Evolutionary conservation across 2,113 vertebrate species (phyloP), one percentile per base, ranked within the genome.

Genomic region (Nothocercus nigrocapillus): DNA sequence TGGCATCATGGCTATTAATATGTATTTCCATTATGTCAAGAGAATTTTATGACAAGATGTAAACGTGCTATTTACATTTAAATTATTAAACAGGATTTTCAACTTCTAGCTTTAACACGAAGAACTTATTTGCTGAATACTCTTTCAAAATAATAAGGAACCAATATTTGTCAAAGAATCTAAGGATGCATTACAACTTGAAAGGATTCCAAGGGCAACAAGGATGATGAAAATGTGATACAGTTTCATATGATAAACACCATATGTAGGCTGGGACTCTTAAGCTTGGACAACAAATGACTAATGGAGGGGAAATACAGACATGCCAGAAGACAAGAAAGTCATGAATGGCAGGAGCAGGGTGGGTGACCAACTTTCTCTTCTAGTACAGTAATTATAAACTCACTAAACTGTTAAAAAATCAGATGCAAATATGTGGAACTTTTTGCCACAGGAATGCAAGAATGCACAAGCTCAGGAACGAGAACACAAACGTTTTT

Each of bases 1-100:
- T 96, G 97, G 97, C 95, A 94, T 93, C 88, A 96, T 88, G 90
- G 51, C 40, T 91, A 95, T 53, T 89, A 53, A 47, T 36, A 5
- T 69, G 4, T 76, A 47, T 76, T 92, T 77, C 82, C 78, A 4
- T 89, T 80, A 94, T 89, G 62, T 62, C 38, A 82, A 66, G 27
- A 66, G n/a, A 75, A 76, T 86, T 93, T 81, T 67, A 75, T n/a
- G 38, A 58, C 27, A 67, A 63, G 64, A 80, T 38, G 38, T 32
- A 72, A 54, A 74, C 45, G 34, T 77, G 42, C 45, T 92, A 22
- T 42, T 85, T 95, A 78, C 22, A 51, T 76, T 25, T 89, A 88
- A 78, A 68, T 40, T 59, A 74, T 56, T 72, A 83, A 56, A 22
- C 7, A 81, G 19, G 19, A 45, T 40, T 63, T 78, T 17, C 14